Conservation (phyloP, 2,888 invertebrate genomes). For the Dasysyrphus tricinctus region DNA sequence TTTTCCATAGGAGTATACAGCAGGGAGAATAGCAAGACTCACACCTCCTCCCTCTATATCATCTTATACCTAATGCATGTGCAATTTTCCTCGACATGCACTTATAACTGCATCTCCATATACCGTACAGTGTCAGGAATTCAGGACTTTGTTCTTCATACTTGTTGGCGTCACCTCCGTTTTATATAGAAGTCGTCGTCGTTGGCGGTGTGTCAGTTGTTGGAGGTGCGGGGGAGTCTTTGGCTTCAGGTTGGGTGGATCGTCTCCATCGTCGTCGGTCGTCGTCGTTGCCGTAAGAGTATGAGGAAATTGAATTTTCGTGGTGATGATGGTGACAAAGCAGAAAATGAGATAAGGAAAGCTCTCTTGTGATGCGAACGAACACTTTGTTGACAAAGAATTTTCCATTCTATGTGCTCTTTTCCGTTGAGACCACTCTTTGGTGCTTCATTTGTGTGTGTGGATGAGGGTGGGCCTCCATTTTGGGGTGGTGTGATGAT, state of each 20-base stretch:
- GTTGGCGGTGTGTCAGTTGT: too few species aligned
- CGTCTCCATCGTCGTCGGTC: background rate
- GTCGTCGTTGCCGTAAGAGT: background rate
- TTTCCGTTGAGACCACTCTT: constrained; percentile 39
- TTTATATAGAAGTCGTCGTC: background rate
- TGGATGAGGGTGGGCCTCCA: background rate
- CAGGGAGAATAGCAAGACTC: background rate
- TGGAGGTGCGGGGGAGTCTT: background rate
- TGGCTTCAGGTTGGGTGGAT: background rate
- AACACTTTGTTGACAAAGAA: constrained; percentile 64
- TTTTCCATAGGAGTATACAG: constrained; percentile 36
- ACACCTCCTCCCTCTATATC: background rate
- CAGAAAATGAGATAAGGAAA: constrained; percentile 67
- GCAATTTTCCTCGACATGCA: constrained; percentile 47
- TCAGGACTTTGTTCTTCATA: constrained; percentile 28
- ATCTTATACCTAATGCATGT: constrained; percentile 49
- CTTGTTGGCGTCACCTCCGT: constrained; percentile 36
- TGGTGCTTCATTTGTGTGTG: constrained; percentile 10
- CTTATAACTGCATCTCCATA: constrained; percentile 13
- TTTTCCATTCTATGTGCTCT: constrained; percentile 49
- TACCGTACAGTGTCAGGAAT: constrained; percentile 13
- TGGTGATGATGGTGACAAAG: constrained; percentile 71
- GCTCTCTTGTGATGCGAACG: constrained; percentile 54
- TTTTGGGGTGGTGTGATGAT: constrained; percentile 45
- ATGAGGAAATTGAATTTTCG: constrained; percentile 69